These are phyloP conservation scores for Vicugna pacos DNA, from an alignment of 2,113 vertebrate species.

Conservation along the genomic window DNA sequence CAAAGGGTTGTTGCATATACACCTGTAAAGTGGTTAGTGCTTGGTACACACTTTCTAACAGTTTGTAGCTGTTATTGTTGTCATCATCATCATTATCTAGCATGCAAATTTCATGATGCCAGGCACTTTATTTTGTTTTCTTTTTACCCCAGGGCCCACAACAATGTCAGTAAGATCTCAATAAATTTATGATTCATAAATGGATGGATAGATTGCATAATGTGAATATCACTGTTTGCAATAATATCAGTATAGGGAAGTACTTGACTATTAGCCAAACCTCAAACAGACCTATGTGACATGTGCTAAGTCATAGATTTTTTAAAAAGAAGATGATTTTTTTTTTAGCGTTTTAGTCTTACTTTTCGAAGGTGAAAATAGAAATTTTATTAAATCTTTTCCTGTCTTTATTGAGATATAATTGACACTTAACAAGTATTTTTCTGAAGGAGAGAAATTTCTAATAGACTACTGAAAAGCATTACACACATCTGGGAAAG, in stretches of 20 bases:
- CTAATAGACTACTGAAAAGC: background rate
- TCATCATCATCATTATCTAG: background rate
- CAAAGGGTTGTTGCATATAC: background rate
- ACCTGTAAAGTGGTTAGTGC: background rate
- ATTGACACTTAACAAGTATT: background rate
- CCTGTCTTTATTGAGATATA: background rate
- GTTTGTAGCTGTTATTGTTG: background rate
- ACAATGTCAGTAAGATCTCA: background rate
- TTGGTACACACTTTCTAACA: background rate
- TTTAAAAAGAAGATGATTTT: background rate
- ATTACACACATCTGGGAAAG: conserved; percentile 30
- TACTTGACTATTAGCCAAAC: background rate
- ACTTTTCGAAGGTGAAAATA: background rate
- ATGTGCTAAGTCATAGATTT: background rate
- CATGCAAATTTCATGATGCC: background rate
- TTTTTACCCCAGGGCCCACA: background rate
- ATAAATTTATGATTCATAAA: background rate
- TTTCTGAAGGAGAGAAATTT: conserved; percentile 44
- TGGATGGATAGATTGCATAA: background rate
- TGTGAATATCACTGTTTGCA: background rate
- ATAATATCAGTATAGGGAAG: background rate
- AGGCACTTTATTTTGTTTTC: conserved; percentile 10
- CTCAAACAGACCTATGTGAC: background rate
- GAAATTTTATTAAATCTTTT: background rate
- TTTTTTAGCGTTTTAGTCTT: background rate